phyloP scores from a whole-genome alignment of 92 coral and sea anemone species.

The Epizoanthus fatuus region DNA sequence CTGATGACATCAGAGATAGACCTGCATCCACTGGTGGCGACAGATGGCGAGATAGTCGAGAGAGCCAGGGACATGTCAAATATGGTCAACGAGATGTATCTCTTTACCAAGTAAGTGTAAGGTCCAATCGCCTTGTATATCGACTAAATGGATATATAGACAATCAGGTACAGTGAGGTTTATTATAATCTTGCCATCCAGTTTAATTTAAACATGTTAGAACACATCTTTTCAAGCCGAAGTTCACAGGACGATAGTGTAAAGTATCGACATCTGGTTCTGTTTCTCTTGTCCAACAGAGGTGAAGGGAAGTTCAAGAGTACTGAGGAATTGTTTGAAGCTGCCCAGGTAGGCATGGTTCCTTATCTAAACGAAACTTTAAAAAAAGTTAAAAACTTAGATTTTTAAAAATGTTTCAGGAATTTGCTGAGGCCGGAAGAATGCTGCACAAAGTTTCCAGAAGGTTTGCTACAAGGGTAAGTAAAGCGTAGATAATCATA shows the following conservation, averaged over 20 bases:
- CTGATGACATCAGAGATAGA: constrained; percentile 85
- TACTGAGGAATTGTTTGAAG: constrained; percentile 85
- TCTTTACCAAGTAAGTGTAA: constrained; percentile 76
- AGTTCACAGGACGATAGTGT: too few species aligned
- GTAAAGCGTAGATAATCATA: background rate
- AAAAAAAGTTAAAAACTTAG: background rate
- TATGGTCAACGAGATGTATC: constrained; percentile 87
- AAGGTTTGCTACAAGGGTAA: constrained; percentile 83
- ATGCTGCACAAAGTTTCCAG: constrained; percentile 87
- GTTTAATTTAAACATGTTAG: too few species aligned
- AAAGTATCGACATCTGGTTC: background rate
- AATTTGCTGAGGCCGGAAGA: constrained; percentile 90
- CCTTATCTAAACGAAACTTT: background rate
- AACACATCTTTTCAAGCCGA: too few species aligned
- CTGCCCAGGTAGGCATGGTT: constrained; percentile 78
- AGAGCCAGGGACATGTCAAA: constrained; percentile 93
- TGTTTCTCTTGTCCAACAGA: constrained; percentile 39
- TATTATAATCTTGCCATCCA: too few species aligned
- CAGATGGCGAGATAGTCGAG: constrained; percentile 83
- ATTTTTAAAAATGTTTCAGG: constrained; percentile 49
- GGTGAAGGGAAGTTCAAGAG: constrained; percentile 89
- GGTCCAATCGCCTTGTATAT: too few species aligned
- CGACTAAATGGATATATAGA: too few species aligned
- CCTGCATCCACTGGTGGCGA: constrained; percentile 71
- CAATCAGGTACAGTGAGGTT: too few species aligned